Evolutionary conservation across 2,113 vertebrate species (phyloP), one percentile per base, ranked within the genome.

Genomic region (Ciconia maguari): DNA sequence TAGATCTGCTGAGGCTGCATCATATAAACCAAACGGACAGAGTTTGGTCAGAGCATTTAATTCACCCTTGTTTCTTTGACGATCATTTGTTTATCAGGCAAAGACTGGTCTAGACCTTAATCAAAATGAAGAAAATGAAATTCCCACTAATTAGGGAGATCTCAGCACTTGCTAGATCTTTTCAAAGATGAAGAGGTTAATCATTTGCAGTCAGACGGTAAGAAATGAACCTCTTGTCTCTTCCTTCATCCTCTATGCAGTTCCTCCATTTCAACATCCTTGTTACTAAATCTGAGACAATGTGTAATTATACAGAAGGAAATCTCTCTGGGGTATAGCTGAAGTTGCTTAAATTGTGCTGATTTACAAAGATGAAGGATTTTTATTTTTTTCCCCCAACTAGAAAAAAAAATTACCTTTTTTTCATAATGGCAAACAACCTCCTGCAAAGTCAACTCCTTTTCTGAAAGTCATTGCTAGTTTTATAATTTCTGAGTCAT

Each of bases 401-500:
- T 62, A 93, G 87, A 96, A 94, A 95, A 94, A 92, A 88, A 96
- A 96, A 91, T 75, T 87, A 96, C 96, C 95, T 98, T 97, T 96
- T 87, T 97, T 97, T 89, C 94, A 96, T 95, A 96, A 98, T 93
- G 96, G 98, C 97, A 98, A 98, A 98, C 98, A 97, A 96, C 97
- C 98, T 98, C 97, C 98, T 98, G 97, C 98, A 98, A 98, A 98
- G 98, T 98, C 98, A 98, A 98, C 98, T 97, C 98, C 97, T 97
- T 98, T 96, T 97, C 98, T 98, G 98, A 98, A 98, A 98, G 98
- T 98, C 98, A 98, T 98, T 97, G 97, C 97, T 97, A 98, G 98
- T 98, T 98, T 98, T 98, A 97, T 98, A 98, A 99, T 98, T 98
- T 98, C 98, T 98, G 98, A 99, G 98, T 98, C 98, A 98, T 98